Evolutionary conservation across 2,797 vertebrate species (phyloP).

Genomic region (Tangara arthus): DNA sequence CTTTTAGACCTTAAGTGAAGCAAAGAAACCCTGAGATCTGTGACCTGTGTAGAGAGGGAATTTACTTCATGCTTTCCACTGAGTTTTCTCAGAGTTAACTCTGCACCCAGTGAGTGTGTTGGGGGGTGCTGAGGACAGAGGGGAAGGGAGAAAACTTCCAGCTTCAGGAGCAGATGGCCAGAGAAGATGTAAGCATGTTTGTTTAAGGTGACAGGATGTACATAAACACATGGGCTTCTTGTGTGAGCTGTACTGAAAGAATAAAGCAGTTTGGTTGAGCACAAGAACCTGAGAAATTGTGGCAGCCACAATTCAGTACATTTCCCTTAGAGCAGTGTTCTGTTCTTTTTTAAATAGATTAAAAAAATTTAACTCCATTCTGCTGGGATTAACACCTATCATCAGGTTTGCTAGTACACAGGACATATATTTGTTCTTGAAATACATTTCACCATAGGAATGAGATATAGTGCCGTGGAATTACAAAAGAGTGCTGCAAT

Average conservation of each 20-base stretch:
- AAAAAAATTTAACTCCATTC: background rate
- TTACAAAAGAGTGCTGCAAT: background rate
- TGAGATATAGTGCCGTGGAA: background rate
- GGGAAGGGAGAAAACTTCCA: background rate
- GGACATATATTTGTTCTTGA: background rate
- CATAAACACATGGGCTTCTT: background rate
- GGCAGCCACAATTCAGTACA: background rate
- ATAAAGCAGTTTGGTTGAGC: background rate
- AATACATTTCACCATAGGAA: background rate
- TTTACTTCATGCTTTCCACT: background rate
- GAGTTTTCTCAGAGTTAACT: background rate
- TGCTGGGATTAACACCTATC: background rate
- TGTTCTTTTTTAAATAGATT: background rate
- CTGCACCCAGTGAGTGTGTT: background rate
- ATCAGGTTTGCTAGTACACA: background rate
- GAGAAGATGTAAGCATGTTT: conserved; percentile 25
- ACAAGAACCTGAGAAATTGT: background rate
- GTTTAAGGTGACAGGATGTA: conserved; percentile 27
- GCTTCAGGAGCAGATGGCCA: conserved; percentile 19
- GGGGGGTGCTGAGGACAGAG: background rate
- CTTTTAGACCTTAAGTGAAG: background rate
- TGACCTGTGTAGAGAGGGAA: background rate
- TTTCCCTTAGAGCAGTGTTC: background rate
- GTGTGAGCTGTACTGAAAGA: background rate
- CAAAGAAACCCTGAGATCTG: background rate